These are phyloP conservation scores for human DNA, from an alignment of 2,113 vertebrate genomes.

Conservation along the genomic window GRCh38 chr5:2248501-2249000, in stretches of 20 bases:
- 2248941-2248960: accelerated
- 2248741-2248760: accelerated
- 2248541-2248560: no score
- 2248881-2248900: no score
- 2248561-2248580: neutral
- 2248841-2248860: neutral
- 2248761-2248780: accelerated
- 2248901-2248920: neutral
- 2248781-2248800: no score
- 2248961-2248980: neutral
- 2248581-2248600: accelerated
- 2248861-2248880: no score
- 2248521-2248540: no score
- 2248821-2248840: neutral
- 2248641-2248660: accelerated
- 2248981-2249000: neutral
- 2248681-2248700: neutral
- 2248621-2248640: neutral
- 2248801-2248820: no score
- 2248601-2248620: neutral
- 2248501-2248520: accelerated
- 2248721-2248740: accelerated
- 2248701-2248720: accelerated
- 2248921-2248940: accelerated
- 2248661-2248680: no score